These are phyloP conservation scores for Poliocrania exsul DNA, from an alignment of 2,797 vertebrate species.

Conservation along the genomic window DNA sequence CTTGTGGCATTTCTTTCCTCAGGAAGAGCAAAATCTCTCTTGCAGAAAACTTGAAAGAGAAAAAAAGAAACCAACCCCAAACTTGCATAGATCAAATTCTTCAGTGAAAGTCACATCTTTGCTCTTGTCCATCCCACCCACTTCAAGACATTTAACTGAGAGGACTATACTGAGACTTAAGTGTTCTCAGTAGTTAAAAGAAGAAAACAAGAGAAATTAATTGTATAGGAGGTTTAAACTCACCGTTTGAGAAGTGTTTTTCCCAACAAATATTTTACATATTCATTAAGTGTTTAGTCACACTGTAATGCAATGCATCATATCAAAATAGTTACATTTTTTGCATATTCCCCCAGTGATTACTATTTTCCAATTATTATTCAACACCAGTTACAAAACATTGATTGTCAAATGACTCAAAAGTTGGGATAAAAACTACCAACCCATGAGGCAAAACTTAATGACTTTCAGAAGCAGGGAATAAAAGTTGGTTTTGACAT, in stretches of 20 bases:
- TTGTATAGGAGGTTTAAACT: neutral
- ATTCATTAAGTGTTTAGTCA: neutral
- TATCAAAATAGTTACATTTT: neutral
- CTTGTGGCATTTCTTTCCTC: neutral
- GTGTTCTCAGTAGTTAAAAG: rapidly evolving
- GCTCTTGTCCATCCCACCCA: neutral
- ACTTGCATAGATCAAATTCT: neutral
- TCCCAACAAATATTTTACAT: neutral
- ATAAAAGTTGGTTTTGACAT: neutral
- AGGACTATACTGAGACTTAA: neutral
- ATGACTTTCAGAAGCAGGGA: neutral
- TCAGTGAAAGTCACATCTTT: neutral
- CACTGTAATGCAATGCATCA: neutral
- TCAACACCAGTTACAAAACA: neutral
- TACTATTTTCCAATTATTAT: neutral
- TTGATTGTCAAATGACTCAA: neutral
- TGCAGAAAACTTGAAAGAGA: neutral
- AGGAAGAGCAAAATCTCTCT: neutral
- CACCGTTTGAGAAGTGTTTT: rapidly evolving
- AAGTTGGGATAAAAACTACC: neutral
- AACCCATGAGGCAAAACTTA: neutral
- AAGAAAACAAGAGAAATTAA: neutral
- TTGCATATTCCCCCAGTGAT: neutral
- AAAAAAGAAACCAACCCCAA: neutral
- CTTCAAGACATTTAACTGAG: neutral